Evolutionary conservation across 2,888 invertebrate genomes (phyloP).

Genomic region (Drosophila imparisetae): DNA sequence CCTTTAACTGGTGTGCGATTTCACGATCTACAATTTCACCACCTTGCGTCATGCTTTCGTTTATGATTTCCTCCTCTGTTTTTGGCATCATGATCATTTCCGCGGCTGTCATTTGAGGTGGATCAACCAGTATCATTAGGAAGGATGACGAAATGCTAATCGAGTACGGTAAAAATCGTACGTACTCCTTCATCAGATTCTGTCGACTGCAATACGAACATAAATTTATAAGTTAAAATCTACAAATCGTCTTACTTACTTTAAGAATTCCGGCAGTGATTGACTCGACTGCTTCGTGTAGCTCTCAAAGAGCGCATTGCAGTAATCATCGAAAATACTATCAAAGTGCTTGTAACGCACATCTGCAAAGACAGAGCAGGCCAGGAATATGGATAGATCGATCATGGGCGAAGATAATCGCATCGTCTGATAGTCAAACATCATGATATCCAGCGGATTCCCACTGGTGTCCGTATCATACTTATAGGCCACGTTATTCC

Average conservation of each 20-base stretch:
- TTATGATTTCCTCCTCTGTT: constrained; percentile 49
- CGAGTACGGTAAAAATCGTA: constrained; percentile 76
- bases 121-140: constrained; percentile 72
- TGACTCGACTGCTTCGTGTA: constrained; percentile 42
- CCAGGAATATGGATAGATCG: constrained; percentile 79
- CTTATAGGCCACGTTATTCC: constrained; percentile 84
- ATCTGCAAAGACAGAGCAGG: constrained; percentile 73
- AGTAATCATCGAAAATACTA: constrained; percentile 79
- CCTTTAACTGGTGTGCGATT: constrained; percentile 78
- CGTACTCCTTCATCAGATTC: constrained; percentile 80
- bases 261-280: constrained; percentile 74
- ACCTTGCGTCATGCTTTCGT: constrained; percentile 67
- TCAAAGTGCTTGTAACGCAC: constrained; percentile 78
- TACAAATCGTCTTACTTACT: constrained; percentile 42
- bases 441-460: constrained; percentile 78
- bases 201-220: constrained; percentile 61
- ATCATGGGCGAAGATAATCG: constrained; percentile 83
- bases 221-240: not conserved
- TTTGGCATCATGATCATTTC: constrained; percentile 51
- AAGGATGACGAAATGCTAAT: constrained; percentile 72
- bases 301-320: constrained; percentile 61
- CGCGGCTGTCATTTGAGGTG: constrained; percentile 45
- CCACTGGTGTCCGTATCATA: constrained; percentile 64
- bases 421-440: constrained; percentile 84
- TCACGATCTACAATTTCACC: constrained; percentile 81